Conservation (phyloP, 2,888 invertebrate genomes). For the Phengaris alcon region DNA sequence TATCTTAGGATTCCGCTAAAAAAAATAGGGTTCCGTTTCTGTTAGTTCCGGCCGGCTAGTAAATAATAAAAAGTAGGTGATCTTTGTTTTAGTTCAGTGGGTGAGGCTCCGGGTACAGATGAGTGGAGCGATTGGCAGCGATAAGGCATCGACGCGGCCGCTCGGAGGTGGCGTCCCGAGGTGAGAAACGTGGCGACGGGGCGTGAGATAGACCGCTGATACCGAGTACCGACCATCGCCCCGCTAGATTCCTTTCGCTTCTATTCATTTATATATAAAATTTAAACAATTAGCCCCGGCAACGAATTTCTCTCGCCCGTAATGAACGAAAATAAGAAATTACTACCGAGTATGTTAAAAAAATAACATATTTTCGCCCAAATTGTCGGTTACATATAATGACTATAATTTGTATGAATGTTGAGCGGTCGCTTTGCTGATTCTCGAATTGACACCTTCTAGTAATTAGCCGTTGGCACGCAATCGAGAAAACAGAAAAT, state of each 20-base stretch:
- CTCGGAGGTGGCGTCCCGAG: slow-evolving; percentile 64
- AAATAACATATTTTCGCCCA: slow-evolving; percentile 23
- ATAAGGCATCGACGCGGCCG: slow-evolving; percentile 58
- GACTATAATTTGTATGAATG: slow-evolving; percentile 65
- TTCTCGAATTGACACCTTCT: slow-evolving; percentile 75
- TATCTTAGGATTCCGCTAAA: too few species aligned
- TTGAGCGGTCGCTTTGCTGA: slow-evolving; percentile 59
- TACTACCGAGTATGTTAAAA: slow-evolving; percentile 15
- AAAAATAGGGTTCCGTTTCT: too few species aligned
- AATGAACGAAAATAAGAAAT: slow-evolving; percentile 28
- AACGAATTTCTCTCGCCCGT: slow-evolving; percentile 13
- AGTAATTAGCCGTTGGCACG: slow-evolving; percentile 73
- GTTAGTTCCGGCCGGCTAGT: neutral
- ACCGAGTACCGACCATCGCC: slow-evolving; percentile 48
- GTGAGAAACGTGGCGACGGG: slow-evolving; percentile 74
- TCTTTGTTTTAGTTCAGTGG: slow-evolving; percentile 65
- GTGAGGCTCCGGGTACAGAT: slow-evolving; percentile 66
- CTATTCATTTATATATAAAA: slow-evolving; percentile 17
- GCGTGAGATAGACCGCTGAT: slow-evolving; percentile 70
- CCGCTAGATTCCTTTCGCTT: slow-evolving; percentile 31
- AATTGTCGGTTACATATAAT: slow-evolving; percentile 47
- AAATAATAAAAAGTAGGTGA: slow-evolving; percentile 45
- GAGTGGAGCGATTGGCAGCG: slow-evolving; percentile 63
- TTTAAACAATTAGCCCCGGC: slow-evolving; percentile 3
- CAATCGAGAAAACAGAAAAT: slow-evolving; percentile 64